phyloP scores from a whole-genome alignment of 1,140 invertebrate species.

The Papilio polytes region DNA sequence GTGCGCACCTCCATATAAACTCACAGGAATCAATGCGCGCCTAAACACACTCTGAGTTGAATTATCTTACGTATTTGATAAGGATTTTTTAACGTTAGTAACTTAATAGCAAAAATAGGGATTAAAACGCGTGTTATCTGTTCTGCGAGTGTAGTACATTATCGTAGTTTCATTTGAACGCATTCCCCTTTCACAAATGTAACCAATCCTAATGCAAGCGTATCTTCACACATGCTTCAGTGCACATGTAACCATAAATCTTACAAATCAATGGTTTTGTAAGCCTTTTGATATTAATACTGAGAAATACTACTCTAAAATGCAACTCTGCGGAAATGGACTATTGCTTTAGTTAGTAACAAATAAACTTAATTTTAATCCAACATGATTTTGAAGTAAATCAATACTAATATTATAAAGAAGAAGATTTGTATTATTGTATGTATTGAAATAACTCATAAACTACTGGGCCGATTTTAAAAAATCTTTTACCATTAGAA shows the following conservation, averaged over 20 bases:
- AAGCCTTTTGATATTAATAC: not conserved
- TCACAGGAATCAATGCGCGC: no score
- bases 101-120: not conserved
- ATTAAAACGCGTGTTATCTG: not conserved
- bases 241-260: conserved; percentile 23
- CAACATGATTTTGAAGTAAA: no score
- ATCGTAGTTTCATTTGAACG: conserved; percentile 46
- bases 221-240: conserved; percentile 39
- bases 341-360: not conserved
- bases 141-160: conserved; percentile 24
- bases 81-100: not conserved
- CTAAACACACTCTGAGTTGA: no score
- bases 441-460: no score
- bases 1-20: no score
- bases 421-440: no score
- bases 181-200: conserved; percentile 28
- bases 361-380: no score
- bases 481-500: no score
- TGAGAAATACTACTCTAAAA: not conserved
- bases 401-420: no score
- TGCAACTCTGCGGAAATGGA: not conserved
- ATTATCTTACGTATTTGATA: not conserved
- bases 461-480: no score
- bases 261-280: conserved; percentile 10
- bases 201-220: conserved; percentile 45